A percentile compares a stretch with the other conserved stretches of the same genome.
Conservation (phyloP, 1,140 invertebrate genomes). For the Bathynomus jamesi region DNA sequence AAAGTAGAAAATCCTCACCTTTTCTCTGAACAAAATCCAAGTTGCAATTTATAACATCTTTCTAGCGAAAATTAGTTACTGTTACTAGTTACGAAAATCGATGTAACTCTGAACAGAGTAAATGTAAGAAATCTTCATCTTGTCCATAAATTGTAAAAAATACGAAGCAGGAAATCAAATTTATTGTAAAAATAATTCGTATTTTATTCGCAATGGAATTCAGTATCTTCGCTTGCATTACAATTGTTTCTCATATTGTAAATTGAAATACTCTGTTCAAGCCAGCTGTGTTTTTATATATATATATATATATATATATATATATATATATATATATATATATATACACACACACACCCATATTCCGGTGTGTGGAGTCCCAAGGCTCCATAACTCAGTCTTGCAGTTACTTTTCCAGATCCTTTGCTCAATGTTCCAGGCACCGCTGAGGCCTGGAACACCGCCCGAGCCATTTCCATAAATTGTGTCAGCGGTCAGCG, state of each 20-base stretch:
- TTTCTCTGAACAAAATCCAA: too few relatives aligned
- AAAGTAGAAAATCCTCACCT: too few relatives aligned
- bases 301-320: not conserved
- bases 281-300: not conserved
- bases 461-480: conserved; percentile 32
- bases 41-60: too few relatives aligned
- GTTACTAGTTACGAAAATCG: too few relatives aligned
- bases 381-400: not conserved
- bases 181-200: not conserved
- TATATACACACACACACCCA: too few relatives aligned
- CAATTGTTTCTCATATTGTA: not conserved
- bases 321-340: not conserved
- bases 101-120: too few relatives aligned
- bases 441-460: conserved; percentile 19
- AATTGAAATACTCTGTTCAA: not conserved
- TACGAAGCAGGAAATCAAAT: not conserved
- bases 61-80: too few relatives aligned
- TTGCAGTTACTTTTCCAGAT: not conserved
- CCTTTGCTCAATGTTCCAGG: not conserved
- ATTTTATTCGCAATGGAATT: not conserved
- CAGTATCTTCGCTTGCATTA: not conserved
- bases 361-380: too few relatives aligned
- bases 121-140: too few relatives aligned
- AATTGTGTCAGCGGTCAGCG: conserved; percentile 35
- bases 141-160: too few relatives aligned